These are phyloP conservation scores for Formica exsecta DNA, from an alignment of 1,140 invertebrate species.

Conservation along the genomic window DNA sequence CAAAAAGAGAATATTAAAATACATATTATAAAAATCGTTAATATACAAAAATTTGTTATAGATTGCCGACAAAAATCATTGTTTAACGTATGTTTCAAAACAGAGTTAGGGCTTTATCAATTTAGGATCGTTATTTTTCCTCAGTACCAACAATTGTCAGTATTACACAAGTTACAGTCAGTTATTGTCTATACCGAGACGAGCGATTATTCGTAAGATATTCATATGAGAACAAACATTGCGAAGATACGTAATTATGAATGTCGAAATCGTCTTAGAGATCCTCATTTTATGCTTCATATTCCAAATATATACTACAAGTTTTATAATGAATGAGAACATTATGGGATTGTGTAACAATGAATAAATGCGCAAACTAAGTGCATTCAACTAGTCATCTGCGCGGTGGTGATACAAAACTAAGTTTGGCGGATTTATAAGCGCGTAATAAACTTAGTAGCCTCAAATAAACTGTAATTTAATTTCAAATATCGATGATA, in stretches of 20 bases:
- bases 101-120: not conserved
- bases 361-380: conserved; percentile 2
- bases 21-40: not conserved
- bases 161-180: not conserved
- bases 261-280: conserved; percentile 44
- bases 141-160: not conserved
- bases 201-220: conserved; percentile 36
- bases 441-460: not conserved
- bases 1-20: not conserved
- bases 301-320: conserved; percentile 23
- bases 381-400: not conserved
- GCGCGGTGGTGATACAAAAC: not conserved
- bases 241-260: conserved; percentile 24
- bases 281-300: conserved; percentile 18
- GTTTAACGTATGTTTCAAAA: not conserved
- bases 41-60: not conserved
- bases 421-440: not conserved
- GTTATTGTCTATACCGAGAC: not conserved
- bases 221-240: not conserved
- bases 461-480: not conserved
- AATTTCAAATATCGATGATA: not conserved
- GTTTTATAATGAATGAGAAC: not conserved
- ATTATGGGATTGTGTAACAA: not conserved
- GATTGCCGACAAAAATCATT: not conserved
- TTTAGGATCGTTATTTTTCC: conserved; percentile 7